phyloP scores from a whole-genome alignment of 2,113 vertebrate genomes.

The Bungarus multicinctus region DNA sequence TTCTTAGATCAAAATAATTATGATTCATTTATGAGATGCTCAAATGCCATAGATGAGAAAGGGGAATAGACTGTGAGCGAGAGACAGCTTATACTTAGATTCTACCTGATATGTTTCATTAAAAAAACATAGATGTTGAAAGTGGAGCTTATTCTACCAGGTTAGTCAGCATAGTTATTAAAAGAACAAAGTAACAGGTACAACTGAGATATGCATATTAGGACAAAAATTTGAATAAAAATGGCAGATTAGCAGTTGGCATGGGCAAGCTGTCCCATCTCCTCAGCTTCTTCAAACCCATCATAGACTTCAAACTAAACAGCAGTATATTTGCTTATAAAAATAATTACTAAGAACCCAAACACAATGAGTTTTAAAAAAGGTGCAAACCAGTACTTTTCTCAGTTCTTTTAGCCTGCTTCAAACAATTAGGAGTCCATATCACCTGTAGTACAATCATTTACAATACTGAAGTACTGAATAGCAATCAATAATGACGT shows the following conservation, averaged over 20 bases:
- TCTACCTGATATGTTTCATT: neutral
- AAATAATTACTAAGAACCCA: neutral
- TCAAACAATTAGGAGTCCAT: neutral
- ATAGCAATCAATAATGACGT: neutral
- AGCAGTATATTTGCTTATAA: neutral
- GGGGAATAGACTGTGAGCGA: neutral
- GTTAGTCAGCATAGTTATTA: neutral
- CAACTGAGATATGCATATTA: neutral
- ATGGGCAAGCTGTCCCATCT: neutral
- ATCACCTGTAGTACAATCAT: neutral
- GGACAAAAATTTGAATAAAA: neutral
- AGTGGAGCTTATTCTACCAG: neutral
- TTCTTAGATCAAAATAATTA: neutral
- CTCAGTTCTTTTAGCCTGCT: neutral
- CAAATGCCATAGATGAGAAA: rapidly evolving
- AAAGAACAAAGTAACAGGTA: neutral
- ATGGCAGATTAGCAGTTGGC: neutral
- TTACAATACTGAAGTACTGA: neutral
- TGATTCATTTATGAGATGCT: neutral
- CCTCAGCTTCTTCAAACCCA: neutral
- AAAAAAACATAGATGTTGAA: neutral
- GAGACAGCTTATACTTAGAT: neutral
- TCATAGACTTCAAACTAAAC: neutral
- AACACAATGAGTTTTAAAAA: neutral
- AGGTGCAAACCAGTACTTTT: neutral